phyloP scores from a whole-genome alignment of 30 jellyfish, hydroid and myxozoan genomes.

The Kudoa iwatai region DNA sequence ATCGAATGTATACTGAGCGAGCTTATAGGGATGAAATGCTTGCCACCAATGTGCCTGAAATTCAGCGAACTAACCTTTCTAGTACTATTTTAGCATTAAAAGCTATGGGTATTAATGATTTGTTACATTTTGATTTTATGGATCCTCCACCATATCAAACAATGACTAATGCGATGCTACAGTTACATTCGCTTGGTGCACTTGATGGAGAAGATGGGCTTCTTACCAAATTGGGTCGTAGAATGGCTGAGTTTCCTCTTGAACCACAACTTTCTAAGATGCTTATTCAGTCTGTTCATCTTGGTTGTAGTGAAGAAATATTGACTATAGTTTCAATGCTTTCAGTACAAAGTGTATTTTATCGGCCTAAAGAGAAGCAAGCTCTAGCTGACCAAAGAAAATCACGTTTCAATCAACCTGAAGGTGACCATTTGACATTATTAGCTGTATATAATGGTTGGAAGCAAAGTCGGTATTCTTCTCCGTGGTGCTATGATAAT shows the following conservation, averaged over 20 bases:
- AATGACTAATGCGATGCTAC: conserved; percentile 63
- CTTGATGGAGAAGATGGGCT: conserved; percentile 69
- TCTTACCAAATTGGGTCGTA: conserved; percentile 56
- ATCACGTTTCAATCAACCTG: conserved; percentile 75
- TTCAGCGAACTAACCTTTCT: conserved; percentile 57
- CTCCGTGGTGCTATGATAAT: conserved; percentile 85
- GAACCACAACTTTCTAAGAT: conserved; percentile 95
- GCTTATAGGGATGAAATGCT: conserved; percentile 89
- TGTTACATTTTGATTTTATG: conserved; percentile 88
- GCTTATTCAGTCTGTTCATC: conserved; percentile 83
- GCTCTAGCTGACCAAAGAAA: conserved; percentile 82
- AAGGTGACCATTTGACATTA: conserved; percentile 87
- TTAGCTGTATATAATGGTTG: conserved; percentile 76
- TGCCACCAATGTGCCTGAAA: conserved; percentile 71
- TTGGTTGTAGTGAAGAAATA: conserved; percentile 63
- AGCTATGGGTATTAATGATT: conserved; percentile 64
- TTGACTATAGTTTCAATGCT: conserved; percentile 83
- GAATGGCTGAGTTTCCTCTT: conserved; percentile 95
- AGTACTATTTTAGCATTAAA: conserved; percentile 46
- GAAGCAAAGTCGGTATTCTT: conserved; percentile 25
- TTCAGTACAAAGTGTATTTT: conserved; percentile 51
- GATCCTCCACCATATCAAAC: conserved; percentile 99
- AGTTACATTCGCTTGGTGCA: conserved; percentile 33
- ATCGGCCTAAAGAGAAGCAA: conserved; percentile 91
- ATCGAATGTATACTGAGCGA: conserved; percentile 64